Base-by-base conservation (phyloP, 2,797 vertebrate genomes). In the Pipistrellus kuhlii region DNA sequence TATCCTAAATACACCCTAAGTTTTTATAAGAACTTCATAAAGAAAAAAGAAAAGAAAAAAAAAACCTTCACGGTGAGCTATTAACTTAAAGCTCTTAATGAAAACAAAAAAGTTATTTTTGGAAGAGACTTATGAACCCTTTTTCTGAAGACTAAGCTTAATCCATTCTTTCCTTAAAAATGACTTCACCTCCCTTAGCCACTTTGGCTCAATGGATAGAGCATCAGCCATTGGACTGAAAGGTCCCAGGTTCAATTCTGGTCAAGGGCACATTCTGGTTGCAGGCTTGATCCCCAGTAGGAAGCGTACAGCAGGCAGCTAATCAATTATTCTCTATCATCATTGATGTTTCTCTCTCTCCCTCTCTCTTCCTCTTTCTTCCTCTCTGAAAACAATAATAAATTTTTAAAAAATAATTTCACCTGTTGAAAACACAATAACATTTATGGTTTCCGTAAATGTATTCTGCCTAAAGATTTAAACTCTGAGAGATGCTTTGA, bases 111-210 rank as follows among this genome's bases (percentile, higher is more conserved):
- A 85, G 15, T 66, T 81, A 86, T 3, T 92, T 92, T 90, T 81
- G 12, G 14, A 69, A 88, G 62, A 94, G 85, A 88, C 5, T 76
- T 32, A 59, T 21, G 44, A 85, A 8, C 0, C 0, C 2, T 32
- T 90, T 92, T 82, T 59, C n/a, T 51, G 27, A 66, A 94, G 94
- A 92, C 10, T 55, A 66, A 95, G 90, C 13, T 93, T 77, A 51
- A 18, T 15, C 77, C 78, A 94, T 51, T 46, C 8, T 77, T 92
- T 91, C 30, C 44, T 90, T 83, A 93, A 88, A 90, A 93, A 84
- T 59, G 78, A 91, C 69, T 75, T 32, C 38, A 62, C 9, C 46
- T 23, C 11, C 21, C 53, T 20, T 55, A 55, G 53, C 21, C 53
- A 55, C 8, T 23, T 10, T 55, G 53, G 21, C 53, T 55, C 53